Conservation (phyloP, 2,113 vertebrate species). For the Scatophagus argus region DNA sequence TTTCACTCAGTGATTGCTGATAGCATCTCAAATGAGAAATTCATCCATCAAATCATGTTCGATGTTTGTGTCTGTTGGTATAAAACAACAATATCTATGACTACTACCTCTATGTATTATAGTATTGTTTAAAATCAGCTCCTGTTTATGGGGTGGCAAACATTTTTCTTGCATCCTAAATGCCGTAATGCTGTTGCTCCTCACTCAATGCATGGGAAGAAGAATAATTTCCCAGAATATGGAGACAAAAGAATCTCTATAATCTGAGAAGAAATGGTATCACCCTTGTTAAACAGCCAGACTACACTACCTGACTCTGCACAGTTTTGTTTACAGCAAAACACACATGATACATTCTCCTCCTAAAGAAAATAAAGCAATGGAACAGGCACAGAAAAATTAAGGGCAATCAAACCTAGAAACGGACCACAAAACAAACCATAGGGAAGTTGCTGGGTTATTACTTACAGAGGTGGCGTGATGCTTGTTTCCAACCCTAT, state of each 20-base stretch:
- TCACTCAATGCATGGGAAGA: conserved; percentile 13
- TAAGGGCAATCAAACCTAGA: conserved; percentile 59
- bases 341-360: conserved; percentile 26
- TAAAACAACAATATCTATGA: background rate
- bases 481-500: conserved; percentile 46
- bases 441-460: conserved; percentile 59
- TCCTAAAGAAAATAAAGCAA: conserved; percentile 18
- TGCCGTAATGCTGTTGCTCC: background rate
- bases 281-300: conserved; percentile 47
- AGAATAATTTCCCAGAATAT: conserved; percentile 31
- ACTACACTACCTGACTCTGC: conserved; percentile 1
- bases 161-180: background rate
- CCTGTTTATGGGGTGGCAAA: background rate
- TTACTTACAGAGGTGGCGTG: conserved; percentile 24
- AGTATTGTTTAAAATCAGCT: background rate
- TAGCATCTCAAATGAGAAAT: background rate
- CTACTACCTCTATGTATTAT: background rate
- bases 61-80: background rate
- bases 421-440: conserved; percentile 61
- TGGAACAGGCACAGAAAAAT: conserved; percentile 39
- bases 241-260: conserved; percentile 23
- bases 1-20: background rate
- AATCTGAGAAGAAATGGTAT: conserved; percentile 49
- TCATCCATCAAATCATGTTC: background rate
- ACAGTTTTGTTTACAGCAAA: conserved; percentile 36